Conservation (phyloP, 2,113 vertebrate species). For the Zingel zingel region DNA sequence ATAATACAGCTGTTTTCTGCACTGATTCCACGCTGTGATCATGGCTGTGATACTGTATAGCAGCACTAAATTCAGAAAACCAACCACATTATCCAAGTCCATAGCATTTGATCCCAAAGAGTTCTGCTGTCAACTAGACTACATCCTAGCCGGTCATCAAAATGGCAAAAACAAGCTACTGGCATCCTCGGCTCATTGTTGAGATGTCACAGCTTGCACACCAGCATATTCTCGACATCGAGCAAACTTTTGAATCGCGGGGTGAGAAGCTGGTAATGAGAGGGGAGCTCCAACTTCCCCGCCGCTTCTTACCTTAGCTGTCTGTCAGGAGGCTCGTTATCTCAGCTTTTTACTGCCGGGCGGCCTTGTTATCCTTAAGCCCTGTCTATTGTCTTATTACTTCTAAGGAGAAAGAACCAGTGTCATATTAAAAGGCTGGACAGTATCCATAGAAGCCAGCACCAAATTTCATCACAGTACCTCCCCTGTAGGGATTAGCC, state of each 20-base stretch:
- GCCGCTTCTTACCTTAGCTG: conserved; percentile 55
- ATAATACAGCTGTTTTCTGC: background rate
- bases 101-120: conserved; percentile 42
- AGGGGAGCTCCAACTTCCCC: conserved; percentile 56
- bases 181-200: conserved; percentile 49
- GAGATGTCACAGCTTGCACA: conserved; percentile 56
- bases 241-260: conserved; percentile 47
- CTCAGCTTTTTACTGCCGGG: conserved; percentile 57
- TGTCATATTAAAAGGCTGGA: conserved; percentile 58
- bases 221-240: conserved; percentile 27
- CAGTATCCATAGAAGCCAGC: conserved; percentile 39
- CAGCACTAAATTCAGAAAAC: background rate
- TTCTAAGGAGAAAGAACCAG: conserved; percentile 52
- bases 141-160: conserved; percentile 37
- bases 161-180: conserved; percentile 60
- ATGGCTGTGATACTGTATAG: background rate
- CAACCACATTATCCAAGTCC: background rate
- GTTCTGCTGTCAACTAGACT: conserved; percentile 26
- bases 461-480: conserved; percentile 20
- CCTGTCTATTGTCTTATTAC: conserved; percentile 73
- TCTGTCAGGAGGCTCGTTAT: conserved; percentile 79
- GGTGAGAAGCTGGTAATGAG: conserved; percentile 71
- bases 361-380: conserved; percentile 73
- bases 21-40: background rate
- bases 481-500: conserved; percentile 47